Base-by-base conservation (phyloP, 2,888 invertebrate species). In the Eupeodes luniger region DNA sequence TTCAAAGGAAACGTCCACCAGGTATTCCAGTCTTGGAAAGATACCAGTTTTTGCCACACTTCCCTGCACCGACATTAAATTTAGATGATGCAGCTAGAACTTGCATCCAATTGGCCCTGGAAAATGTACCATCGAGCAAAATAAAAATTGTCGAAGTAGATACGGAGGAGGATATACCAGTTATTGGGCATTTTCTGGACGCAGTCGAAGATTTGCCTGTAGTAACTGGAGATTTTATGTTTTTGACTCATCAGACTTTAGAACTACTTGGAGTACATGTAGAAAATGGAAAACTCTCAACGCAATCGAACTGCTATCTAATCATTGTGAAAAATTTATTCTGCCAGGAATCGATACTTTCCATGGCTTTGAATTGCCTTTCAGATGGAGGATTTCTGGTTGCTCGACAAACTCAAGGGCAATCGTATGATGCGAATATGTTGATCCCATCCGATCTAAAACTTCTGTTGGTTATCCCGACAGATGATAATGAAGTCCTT, bases 21-120 rank as follows among this genome's bases (percentile, higher is more conserved):
- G 96, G 96, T 12, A 94, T 96, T n/a, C 97, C 98, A 2, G 96
- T 97, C 0, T 93, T 98, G 34, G 98, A 98, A 92, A 95, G 95
- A 92, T 96, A 96, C 91, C 94, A 94, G 84, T 98, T 98, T 91
- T 92, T 97, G 10, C 95, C 97, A 0, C 96, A 96, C 92, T 94
- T 91, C 19, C 92, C 93, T 4, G 36, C 92, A 4, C 92, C 92
- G 4, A 82, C 69, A n/a, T 51, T 87, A 77, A 87, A 89, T 0
- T 62, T 82, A 9, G 93, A 94, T 82, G 95, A 95, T 89, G 94
- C 95, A 0, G 93, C 96, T 0, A 94, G 96, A 36, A 93, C 95
- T 1, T 94, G 95, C 91, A 94, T 96, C 7, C 98, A 98, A 92
- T 91, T 97, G 0, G 95, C 96, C 0, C 92, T 96, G 0, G 98